Evolutionary conservation across 2,888 invertebrate genomes (phyloP), one percentile per base, ranked within the genome.

Genomic region (Drosophila fungiperda): DNA sequence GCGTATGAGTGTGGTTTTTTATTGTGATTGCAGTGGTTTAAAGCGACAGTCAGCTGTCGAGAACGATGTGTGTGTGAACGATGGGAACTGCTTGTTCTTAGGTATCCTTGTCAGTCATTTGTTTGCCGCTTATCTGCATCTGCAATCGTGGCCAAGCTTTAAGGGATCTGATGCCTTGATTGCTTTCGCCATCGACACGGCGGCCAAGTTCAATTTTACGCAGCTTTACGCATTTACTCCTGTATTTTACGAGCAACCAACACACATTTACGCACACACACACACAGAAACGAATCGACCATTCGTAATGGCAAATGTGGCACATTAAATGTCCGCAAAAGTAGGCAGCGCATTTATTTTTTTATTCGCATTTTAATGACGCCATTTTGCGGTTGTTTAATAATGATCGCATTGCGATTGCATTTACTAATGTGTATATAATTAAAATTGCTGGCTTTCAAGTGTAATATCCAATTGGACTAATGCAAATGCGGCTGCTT

Each of bases 1-100:
- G 89, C 83, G 87, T 85, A 83, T 89, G 87, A 83, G 79, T 83
- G 89, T 77, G 87, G 85, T 89, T 89, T 88, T 88, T 83, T 87
- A 84, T 87, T 88, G 88, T 88, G 85, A 85, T 85, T 88, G 88
- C 83, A 86, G 73, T 85, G 81, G 84, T 82, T 79, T 73, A 70
- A 62, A 48, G 48, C 52, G 45, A 57, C 63, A 40, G 52, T 29
- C 45, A 32, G n/a, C 33, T 32, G 23, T 45, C 35, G 17, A 35
- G 17, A 35, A 40, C 23, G 29, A 48, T 29, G 42, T 45, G 54
- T 29, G 55, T 49, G 65, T 15, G 20, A 12, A 23, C 33, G 26
- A 42, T 55, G 40, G 32, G 33, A 58, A 36, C 35, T 58, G 35
- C 52, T 52, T 35, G 66, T 66, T 12, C 38, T 48, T 12, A 23